Base-by-base conservation (phyloP, 2,888 invertebrate genomes). In the Anagyrus pseudococci region DNA sequence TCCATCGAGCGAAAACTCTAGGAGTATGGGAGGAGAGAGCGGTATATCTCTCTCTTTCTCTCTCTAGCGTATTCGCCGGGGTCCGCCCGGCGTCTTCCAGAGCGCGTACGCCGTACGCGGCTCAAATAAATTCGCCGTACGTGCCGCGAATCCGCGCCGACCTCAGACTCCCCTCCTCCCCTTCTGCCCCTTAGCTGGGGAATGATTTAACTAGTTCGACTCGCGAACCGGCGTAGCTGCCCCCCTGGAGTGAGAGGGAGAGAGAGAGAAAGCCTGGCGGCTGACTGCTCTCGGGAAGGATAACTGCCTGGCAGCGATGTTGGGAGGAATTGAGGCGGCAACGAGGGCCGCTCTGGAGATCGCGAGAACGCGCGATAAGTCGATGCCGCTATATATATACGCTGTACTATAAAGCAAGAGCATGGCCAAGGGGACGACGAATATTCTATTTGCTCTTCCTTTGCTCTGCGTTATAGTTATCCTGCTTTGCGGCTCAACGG, bases 41-140 rank as follows among this genome's bases (percentile, higher is more conserved):
- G n/a, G n/a, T 25, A 22, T 33, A 43, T 44, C 33, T 17, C n/a
- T n/a, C n/a, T n/a, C n/a, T n/a, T n/a, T n/a, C n/a, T n/a, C n/a
- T n/a, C n/a, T n/a, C n/a, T n/a, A n/a, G n/a, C n/a, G n/a, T n/a
- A n/a, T n/a, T n/a, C n/a, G n/a, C n/a, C n/a, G n/a, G n/a, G n/a
- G n/a, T n/a, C n/a, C n/a, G n/a, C n/a, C 33, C 43, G 43, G 40
- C 25, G 54, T 41, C 49, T 37, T 26, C 44, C 33, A 33, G 22
- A 22, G 23, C 8, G 7, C 37, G 23, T 19, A 62, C 54, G 70
- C 71, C n/a, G 73, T 73, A 75, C 75, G 73, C 73, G 75, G 66
- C 67, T 71, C 74, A 77, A 77, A 79, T 78, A 79, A 79, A 79
- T 78, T 78, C 72, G 67, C 68, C 58, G 67, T 74, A 77, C 79